Evolutionary conservation across 1,140 invertebrate species (phyloP), one percentile per base, ranked within the genome.

Genomic region (Galleria mellonella): DNA sequence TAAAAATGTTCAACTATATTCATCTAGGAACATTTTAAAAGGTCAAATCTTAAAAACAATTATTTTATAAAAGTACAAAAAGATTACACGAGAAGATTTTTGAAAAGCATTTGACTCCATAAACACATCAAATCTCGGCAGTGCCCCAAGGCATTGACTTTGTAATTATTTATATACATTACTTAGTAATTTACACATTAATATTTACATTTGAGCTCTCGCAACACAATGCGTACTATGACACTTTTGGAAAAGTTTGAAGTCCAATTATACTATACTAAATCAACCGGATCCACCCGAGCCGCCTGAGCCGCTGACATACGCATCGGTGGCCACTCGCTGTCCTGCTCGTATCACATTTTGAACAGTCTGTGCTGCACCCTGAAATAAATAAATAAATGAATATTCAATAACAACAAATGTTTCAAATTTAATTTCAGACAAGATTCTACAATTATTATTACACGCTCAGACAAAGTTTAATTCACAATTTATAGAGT

Each of bases 321-420:
- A 86, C 7, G 71, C 73, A 38, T 87, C 81, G 0, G 73, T 66
- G 0, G 85, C 83, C 0, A 65, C 83, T 36, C 70, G 55, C 57
- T 77, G 73, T 1, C 86, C 86, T 5, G 82, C 74, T 35, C 76
- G 58, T 32, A 87, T 78, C 13, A 87, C 86, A 48, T 62, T 87
- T 56, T 87, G 86, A 10, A 87, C 81, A 4, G 86, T 87, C 50
- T 85, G 75, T 8, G 86, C 82, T 37, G 86, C 86, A 33, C 86
- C 86, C 86, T 87, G 78, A n/a, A 78, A 82, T 40, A 47, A 42
- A 35, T 9, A n/a, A 15, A 15, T 17, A 14, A 1, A 17, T 37
- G 2, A 17, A 1, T n/a, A n/a, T 17, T 37, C 9, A 9, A 37
- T 4, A 8, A 23, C 8, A 9, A 31, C 30, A 31, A 31, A 3